Percentiles rank a stretch among this genome's conserved stretches.
These are phyloP conservation scores for Parascotia fuliginaria DNA, from an alignment of 2,888 invertebrate species.

Conservation along the genomic window DNA sequence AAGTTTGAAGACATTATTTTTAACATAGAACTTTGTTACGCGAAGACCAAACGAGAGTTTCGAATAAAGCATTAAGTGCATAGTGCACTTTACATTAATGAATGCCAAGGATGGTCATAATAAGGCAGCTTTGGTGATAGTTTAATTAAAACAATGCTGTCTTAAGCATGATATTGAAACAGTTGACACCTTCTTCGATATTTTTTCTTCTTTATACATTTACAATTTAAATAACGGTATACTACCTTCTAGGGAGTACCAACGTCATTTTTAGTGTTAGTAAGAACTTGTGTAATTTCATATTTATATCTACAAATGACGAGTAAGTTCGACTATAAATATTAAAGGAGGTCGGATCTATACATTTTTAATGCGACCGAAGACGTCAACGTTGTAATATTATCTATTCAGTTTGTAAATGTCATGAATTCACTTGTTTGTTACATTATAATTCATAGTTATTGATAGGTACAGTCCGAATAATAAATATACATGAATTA, in stretches of 20 bases:
- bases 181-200: background rate
- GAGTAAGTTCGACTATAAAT: constrained; percentile 47
- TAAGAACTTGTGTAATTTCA: constrained; percentile 21
- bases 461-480: constrained; percentile 15
- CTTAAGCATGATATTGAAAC: background rate
- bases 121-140: too few species aligned
- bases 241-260: constrained; percentile 1
- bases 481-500: background rate
- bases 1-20: too few species aligned
- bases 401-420: constrained; percentile 46
- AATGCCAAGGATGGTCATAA: too few species aligned
- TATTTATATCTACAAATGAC: constrained; percentile 40
- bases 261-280: constrained; percentile 1
- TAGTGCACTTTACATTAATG: too few species aligned
- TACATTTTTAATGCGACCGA: constrained; percentile 53
- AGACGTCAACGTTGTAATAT: constrained; percentile 45
- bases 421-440: constrained; percentile 38
- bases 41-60: too few species aligned
- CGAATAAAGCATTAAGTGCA: too few species aligned
- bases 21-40: too few species aligned
- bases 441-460: constrained; percentile 29
- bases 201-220: background rate
- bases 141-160: background rate
- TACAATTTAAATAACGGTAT: background rate
- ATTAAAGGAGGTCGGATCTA: constrained; percentile 54